phyloP scores from a whole-genome alignment of 2,113 vertebrate genomes.

The Channa maculata region DNA sequence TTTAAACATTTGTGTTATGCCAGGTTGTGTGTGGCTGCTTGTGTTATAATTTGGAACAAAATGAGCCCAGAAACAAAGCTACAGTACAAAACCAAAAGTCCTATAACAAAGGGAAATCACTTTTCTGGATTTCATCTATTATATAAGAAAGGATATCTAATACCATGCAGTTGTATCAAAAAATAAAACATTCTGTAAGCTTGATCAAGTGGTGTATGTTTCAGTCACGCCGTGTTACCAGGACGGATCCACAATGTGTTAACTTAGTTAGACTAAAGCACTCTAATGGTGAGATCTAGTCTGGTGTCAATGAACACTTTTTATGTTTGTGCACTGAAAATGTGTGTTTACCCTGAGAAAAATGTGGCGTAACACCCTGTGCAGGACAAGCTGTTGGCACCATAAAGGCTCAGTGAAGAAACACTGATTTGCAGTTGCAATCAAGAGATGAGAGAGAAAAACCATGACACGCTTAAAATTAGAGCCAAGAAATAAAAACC shows the following conservation, averaged over 20 bases:
- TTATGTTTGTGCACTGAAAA: constrained; percentile 6
- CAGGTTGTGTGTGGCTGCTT: constrained; percentile 33
- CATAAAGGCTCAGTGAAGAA: neutral
- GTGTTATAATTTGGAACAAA: neutral
- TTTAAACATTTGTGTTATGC: constrained; percentile 17
- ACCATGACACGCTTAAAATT: neutral
- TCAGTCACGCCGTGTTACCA: constrained; percentile 3
- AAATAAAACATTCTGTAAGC: neutral
- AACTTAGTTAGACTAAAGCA: constrained; percentile 18
- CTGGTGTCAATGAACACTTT: constrained; percentile 9
- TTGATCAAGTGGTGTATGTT: neutral
- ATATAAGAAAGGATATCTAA: too few species aligned
- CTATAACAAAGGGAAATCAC: neutral
- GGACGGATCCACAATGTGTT: neutral
- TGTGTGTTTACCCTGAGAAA: constrained; percentile 5
- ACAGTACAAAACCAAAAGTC: neutral
- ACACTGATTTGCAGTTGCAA: neutral
- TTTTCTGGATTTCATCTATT: neutral
- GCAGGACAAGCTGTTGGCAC: constrained; percentile 6
- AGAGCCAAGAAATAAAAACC: neutral
- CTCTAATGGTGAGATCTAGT: constrained; percentile 1
- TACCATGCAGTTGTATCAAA: too few species aligned
- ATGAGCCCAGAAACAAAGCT: neutral
- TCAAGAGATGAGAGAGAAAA: constrained; percentile 4
- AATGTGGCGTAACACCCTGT: neutral